Evolutionary conservation across 2,113 vertebrate genomes (phyloP).

Genomic region (Nanorana parkeri): DNA sequence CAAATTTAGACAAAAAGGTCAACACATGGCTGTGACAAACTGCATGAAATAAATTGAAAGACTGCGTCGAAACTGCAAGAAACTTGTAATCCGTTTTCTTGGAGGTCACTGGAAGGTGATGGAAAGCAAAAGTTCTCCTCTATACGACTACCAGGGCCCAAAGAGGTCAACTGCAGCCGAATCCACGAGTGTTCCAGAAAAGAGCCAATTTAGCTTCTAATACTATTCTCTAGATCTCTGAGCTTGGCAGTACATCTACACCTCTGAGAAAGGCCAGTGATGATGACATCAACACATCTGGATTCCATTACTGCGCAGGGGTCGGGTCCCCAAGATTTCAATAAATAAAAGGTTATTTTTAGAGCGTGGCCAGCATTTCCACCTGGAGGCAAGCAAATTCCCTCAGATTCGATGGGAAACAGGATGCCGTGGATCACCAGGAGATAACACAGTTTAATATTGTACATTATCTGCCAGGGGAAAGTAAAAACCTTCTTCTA

Average conservation of each 20-base stretch:
- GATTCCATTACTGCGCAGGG: background rate
- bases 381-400: conserved; percentile 37
- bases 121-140: no score
- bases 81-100: no score
- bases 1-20: no score
- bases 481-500: background rate
- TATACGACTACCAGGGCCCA: no score
- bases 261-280: background rate
- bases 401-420: conserved; percentile 33
- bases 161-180: no score
- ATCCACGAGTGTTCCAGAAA: background rate
- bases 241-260: background rate
- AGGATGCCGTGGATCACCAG: conserved; percentile 18
- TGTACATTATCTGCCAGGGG: background rate
- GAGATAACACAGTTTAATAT: background rate
- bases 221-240: background rate
- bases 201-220: background rate
- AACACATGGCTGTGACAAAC: no score
- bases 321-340: background rate
- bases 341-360: conserved; percentile 37
- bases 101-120: no score
- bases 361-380: background rate
- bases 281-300: conserved; percentile 46
- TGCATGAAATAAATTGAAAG: no score
- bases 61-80: no score